These are phyloP conservation scores for Beaufortia kweichowensis DNA, from an alignment of 2,113 vertebrate genomes.

Conservation along the genomic window DNA sequence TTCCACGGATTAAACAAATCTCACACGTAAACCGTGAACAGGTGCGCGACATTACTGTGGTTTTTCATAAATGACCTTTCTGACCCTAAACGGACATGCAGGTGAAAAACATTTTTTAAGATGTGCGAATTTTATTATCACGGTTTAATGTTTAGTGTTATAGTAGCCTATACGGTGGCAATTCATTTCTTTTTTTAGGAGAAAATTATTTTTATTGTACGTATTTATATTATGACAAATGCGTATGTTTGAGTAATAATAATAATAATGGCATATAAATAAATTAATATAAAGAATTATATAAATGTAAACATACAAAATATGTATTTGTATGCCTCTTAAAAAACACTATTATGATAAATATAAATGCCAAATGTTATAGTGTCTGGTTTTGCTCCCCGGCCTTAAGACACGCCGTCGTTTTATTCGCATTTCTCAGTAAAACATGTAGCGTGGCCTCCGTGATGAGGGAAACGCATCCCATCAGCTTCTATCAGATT, in stretches of 20 bases:
- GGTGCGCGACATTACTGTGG: conserved; percentile 84
- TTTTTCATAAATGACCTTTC: conserved; percentile 85
- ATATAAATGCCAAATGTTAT: too few species aligned
- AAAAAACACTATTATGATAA: too few species aligned
- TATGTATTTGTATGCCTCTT: too few species aligned
- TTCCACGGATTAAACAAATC: conserved; percentile 99
- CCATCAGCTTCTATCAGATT: conserved; percentile 76
- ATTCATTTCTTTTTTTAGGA: too few species aligned
- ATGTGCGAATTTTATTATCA: not conserved
- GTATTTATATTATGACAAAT: too few species aligned
- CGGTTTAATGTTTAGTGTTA: not conserved
- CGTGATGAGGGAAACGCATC: conserved; percentile 63
- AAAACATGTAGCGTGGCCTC: not conserved
- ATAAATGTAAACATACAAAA: too few species aligned
- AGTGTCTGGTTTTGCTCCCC: too few species aligned
- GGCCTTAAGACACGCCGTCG: not conserved
- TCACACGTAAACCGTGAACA: conserved; percentile 92
- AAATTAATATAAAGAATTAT: too few species aligned
- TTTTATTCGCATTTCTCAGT: not conserved
- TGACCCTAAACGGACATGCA: conserved; percentile 55
- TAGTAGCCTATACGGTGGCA: too few species aligned
- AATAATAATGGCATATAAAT: too few species aligned
- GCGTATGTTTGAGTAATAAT: too few species aligned
- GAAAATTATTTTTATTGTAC: too few species aligned
- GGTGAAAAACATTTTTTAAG: not conserved